Base-by-base conservation (phyloP, 2,888 invertebrate genomes). In the Habroteleia sp. region DNA sequence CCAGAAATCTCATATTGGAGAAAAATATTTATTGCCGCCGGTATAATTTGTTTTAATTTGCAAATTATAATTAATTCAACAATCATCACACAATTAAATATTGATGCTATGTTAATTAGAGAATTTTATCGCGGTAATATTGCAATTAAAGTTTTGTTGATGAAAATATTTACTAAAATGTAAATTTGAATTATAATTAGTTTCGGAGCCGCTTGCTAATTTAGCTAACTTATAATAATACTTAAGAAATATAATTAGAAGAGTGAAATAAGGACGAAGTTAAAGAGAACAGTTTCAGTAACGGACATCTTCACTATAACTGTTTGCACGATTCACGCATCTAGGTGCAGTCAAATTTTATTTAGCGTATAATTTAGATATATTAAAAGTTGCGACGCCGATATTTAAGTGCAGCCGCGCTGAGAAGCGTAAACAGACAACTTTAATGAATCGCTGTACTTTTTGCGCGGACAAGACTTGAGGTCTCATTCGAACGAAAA, bases 291-390 rank as follows among this genome's bases (percentile, higher is more conserved):
- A 71, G 62, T 50, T 63, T 73, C 50, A 42, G 41, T 62, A 73
- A 66, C 71, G 65, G 69, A 73, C 73, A 81, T 78, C 79, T 80
- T 74, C 72, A 79, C 81, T 81, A 3, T 13, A 13, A 82, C 83
- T 83, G 84, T 85, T 85, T 82, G 79, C 79, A 77, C 66, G 78
- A 77, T 81, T 78, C 82, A 84, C 80, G 82, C 83, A 85, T 83
- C 84, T 82, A 84, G 81, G 73, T 78, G 76, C 3, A 80, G n/a
- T 83, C 84, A 81, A 84, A 84, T 82, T 83, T 85, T 85, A 85
- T 85, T 85, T 85, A 85, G 83, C 83, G 84, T 84, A 84, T 85
- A 85, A 85, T 85, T 85, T 84, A 85, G 85, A 85, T 84, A 84
- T 82, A 84, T 83, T 82, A 84, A 83, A 84, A 84, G 79, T 80